Percentiles rank a stretch among this genome's conserved stretches.
phyloP scores from a whole-genome alignment of 2,797 vertebrate species.

The Cryptoprocta ferox region DNA sequence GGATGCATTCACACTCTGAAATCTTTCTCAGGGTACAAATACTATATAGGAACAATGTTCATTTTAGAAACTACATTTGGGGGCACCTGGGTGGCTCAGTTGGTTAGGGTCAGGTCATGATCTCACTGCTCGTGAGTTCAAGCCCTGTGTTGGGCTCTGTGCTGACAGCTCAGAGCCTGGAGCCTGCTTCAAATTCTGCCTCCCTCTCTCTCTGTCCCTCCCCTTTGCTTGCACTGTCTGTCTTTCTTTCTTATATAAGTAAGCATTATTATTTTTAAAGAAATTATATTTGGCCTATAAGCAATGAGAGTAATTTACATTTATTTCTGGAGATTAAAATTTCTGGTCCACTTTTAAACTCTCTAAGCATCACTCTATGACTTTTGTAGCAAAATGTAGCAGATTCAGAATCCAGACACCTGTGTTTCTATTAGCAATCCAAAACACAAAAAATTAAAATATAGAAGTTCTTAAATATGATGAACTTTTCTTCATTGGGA shows the following conservation, averaged over 20 bases:
- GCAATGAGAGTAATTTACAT: background rate
- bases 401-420: background rate
- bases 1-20: background rate
- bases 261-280: too few relatives aligned
- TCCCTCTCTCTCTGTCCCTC: too few relatives aligned
- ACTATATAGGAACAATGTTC: background rate
- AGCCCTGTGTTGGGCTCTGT: too few relatives aligned
- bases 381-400: background rate
- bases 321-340: background rate
- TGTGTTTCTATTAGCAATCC: background rate
- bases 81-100: too few relatives aligned
- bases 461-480: background rate
- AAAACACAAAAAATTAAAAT: slow-evolving; percentile 30
- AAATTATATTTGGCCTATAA: background rate
- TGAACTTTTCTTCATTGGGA: background rate
- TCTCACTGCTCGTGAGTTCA: too few relatives aligned
- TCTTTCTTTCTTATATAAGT: too few relatives aligned
- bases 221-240: too few relatives aligned
- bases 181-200: too few relatives aligned
- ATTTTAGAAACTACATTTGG: background rate
- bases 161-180: too few relatives aligned
- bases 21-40: background rate
- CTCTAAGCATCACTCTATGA: background rate
- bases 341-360: background rate
- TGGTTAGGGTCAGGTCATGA: too few relatives aligned